Evolutionary conservation across 1,140 invertebrate genomes (phyloP), one percentile per base, ranked within the genome.

Genomic region (Doryteuthis pealeii): DNA sequence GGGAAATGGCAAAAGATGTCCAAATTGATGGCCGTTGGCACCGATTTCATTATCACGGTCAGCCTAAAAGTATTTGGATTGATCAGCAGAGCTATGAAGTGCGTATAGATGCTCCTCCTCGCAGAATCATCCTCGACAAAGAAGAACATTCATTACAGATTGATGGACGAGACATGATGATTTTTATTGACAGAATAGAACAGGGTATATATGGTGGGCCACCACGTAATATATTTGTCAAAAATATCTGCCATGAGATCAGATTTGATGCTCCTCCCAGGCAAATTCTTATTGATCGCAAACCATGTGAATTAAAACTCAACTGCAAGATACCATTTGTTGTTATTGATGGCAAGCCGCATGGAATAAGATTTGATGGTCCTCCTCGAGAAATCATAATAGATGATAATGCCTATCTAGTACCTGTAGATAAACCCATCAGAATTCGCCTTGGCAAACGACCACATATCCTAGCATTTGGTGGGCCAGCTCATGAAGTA

Each of bases 381-480:
- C 96, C 96, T 0, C 96, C 95, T 0, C 90, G 95, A 71, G 96
- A 99, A 86, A 88, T 99, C 1, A 96, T 93, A 78, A 92, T 99
- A 33, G 94, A 98, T 86, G 93, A 92, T 28, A 89, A 77, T 33
- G 71, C 81, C 91, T 92, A 91, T 65, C 91, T 93, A 82, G 91
- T 94, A 65, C 92, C 94, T 0, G 90, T 97, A 87, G 92, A 94
- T 8, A 94, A 93, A 85, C 91, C 94, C 12, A 94, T 96, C 84
- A 92, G 84, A 68, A 80, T 88, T 35, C 90, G 92, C 77, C 91
- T 96, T 12, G 92, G 93, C 72, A 91, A 91, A 22, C 90, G 92
- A 68, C 90, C 92, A 35, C 92, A 94, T 84, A 93, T 93, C 0
- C 83, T 94, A 1, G 92, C 95, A 76, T 98, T 97, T 89, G 96